Conservation (phyloP, 2,888 invertebrate genomes). For the Pristionchus maxplancki region DNA sequence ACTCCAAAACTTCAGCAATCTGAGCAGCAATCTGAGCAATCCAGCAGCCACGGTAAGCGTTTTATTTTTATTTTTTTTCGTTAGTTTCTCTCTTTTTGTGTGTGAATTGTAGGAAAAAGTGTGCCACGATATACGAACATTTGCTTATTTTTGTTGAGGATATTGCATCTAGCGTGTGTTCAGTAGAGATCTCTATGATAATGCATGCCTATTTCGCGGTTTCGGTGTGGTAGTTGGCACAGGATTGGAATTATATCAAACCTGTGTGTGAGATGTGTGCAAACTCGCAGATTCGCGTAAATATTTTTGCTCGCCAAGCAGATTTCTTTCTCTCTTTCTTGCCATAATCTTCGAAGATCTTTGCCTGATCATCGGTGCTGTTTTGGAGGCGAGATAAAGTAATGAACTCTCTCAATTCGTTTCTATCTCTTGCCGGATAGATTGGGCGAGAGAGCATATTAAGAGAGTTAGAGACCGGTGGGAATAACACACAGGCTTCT, state of each 20-base stretch:
- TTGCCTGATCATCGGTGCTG: neutral
- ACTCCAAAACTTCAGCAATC: neutral
- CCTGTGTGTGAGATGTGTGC: neutral
- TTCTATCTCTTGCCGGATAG: neutral
- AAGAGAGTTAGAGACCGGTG: neutral
- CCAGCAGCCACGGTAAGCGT: neutral
- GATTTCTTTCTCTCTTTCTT: neutral
- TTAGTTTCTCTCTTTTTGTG: too few species aligned
- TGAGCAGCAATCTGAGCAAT: neutral
- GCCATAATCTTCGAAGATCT: neutral
- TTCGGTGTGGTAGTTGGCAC: too few species aligned
- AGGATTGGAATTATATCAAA: neutral
- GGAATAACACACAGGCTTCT: neutral
- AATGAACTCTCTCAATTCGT: neutral
- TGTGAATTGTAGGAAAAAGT: too few species aligned
- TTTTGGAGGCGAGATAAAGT: neutral
- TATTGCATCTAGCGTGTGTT: too few species aligned
- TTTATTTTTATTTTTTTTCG: too few species aligned
- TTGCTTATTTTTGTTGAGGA: too few species aligned
- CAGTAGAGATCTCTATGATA: too few species aligned
- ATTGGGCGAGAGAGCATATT: neutral
- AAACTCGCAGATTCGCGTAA: neutral
- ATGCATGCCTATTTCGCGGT: too few species aligned
- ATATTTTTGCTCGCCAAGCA: neutral
- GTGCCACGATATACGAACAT: too few species aligned